Base-by-base conservation (phyloP, 2,888 invertebrate genomes). In the Temnothorax ravouxi region DNA sequence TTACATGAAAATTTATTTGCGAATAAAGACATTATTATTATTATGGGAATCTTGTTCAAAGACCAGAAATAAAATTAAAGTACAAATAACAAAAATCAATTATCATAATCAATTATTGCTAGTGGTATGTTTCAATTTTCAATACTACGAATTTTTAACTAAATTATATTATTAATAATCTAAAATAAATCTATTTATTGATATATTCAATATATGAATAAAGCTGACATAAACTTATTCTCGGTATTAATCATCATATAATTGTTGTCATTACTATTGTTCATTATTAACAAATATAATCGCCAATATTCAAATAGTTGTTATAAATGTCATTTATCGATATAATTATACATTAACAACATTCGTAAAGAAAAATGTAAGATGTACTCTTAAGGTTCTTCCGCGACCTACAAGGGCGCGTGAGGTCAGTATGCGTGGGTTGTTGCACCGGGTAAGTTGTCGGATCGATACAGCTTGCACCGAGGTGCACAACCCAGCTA, bases 341-440 rank as follows among this genome's bases (percentile, higher is more conserved):
- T 52, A 18, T 38, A 41, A 66, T 29, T 21, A 47, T 34, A 44
- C 6, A 25, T 41, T 56, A 41, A 56, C 15, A 25, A 44, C 11
- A 21, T 34, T 50, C 8, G n/a, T 21, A 47, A 71, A 47, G 5
- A 29, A 4, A 67, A 67, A 38, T n/a, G 13, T 38, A 59, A 79
- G 38, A 69, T 34, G 9, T 21, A 38, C 9, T 76, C 75, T 87
- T 64, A 69, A 52, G 59, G 61, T 85, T 80, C 86, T 86, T 86
- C 71, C 79, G 66, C 87, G 87, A 88, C 84, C 77, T 84, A 83
- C 91, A 92, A 92, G 93, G 92, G 90, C 92, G 80, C 83, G 84
- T 86, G 92, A 89, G 93, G 93, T 93, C 91, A 93, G 88, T 85
- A 89, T 86, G 93, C 93, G 94, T 94, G 93, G 94, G 94, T 94